A percentile compares a stretch with the other conserved stretches of the same genome.
These are phyloP conservation scores for Brachyptera putata DNA, from an alignment of 2,888 invertebrate species.

Conservation along the genomic window DNA sequence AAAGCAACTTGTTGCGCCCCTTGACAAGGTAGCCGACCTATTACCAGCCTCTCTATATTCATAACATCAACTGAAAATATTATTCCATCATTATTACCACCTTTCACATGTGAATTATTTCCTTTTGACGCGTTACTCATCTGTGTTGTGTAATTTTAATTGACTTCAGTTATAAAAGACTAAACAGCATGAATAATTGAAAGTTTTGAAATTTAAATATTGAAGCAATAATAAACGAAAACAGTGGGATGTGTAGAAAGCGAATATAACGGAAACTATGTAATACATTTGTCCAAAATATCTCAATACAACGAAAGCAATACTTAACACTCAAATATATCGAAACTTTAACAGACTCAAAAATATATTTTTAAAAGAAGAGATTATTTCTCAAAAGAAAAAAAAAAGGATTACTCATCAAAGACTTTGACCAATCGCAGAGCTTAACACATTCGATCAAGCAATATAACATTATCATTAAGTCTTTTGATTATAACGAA, in stretches of 20 bases:
- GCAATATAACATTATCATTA: not conserved
- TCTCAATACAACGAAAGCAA: constrained; percentile 27
- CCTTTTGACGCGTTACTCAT: no score
- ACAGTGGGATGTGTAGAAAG: no score
- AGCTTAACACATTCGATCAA: constrained; percentile 13
- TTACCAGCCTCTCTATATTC: not conserved
- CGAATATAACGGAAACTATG: no score
- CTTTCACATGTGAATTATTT: no score
- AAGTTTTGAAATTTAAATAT: no score
- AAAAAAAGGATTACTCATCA: not conserved
- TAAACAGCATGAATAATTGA: no score
- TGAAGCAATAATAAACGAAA: no score
- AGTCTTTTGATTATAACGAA: not conserved
- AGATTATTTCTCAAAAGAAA: no score
- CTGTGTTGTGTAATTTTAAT: no score
- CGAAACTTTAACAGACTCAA: not conserved
- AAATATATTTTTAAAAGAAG: not conserved
- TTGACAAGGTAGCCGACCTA: not conserved
- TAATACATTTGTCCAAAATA: no score
- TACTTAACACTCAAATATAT: not conserved
- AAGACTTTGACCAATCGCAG: constrained; percentile 11
- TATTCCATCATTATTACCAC: not conserved
- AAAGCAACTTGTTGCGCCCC: constrained; percentile 24
- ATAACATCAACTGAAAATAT: not conserved
- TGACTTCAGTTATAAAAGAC: no score